Base-by-base conservation (phyloP, 2,888 invertebrate genomes). In the Eupithecia pulchellata region DNA sequence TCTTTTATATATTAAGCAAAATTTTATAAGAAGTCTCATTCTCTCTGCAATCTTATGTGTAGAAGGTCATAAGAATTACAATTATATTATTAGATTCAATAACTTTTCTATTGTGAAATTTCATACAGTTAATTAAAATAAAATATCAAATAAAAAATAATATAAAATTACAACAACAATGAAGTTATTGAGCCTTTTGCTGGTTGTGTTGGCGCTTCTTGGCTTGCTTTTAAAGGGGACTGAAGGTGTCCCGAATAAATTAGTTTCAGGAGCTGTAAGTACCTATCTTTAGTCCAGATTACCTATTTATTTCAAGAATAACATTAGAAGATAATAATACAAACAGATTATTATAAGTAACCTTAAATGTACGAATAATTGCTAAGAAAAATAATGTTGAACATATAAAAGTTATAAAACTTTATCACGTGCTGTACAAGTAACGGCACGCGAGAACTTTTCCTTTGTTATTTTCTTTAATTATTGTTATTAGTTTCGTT, bases 231-330 rank as follows among this genome's bases (percentile, higher is more conserved):
- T 71, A 4, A 58, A 64, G 11, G 34, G 66, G 36, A 32, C 60
- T 80, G 68, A 52, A 75, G 71, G 39, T 75, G 74, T 25, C 70
- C 81, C 82, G 80, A 78, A 42, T 42, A 42, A n/a, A 9, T 42
- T n/a, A 0, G 42, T n/a, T 8, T 5, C n/a, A 14, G 73, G 71
- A 30, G 60, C 69, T 55, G 66, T 74, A 67, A 69, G 71, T 71
- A 60, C 20, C 34, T 27, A 60, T 27, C 34, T 27, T 25, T 6
- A 55, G 1, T 55, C 14, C 27, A 27, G 0, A 52, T 2, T 34
- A n/a, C n/a, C 20, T 27, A 14, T 34, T 25, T 58, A 58, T 30
- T 27, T 30, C 17, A 29, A 6, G 32, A 30, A 58, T 32, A 17
- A 30, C 6, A 30, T 29, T 29, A 29, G 4, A 14, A 14, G 14